These are phyloP conservation scores for Andrena dorsata DNA, from an alignment of 2,888 invertebrate species.

Conservation along the genomic window DNA sequence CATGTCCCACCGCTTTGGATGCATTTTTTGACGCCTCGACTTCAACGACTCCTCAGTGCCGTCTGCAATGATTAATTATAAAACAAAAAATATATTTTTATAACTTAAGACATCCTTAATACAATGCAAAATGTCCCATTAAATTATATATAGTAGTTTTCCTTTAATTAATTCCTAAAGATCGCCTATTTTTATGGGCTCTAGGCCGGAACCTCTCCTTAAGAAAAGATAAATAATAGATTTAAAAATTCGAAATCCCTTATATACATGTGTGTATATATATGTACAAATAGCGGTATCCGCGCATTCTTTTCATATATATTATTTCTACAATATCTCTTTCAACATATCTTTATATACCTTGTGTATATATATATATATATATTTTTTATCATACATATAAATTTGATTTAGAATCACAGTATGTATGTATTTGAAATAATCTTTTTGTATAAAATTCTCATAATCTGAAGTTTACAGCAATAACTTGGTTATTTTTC, in stretches of 20 bases:
- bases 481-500: neutral
- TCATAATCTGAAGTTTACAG: neutral
- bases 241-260: neutral
- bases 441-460: slow-evolving; percentile 12
- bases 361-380: neutral
- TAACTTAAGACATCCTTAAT: too few species aligned
- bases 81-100: too few species aligned
- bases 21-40: too few species aligned
- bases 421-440: neutral
- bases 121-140: too few species aligned
- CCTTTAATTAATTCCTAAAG: too few species aligned
- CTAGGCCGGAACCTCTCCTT: too few species aligned
- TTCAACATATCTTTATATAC: neutral
- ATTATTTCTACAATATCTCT: slow-evolving; percentile 6
- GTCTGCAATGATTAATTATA: too few species aligned
- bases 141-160: too few species aligned
- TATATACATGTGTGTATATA: slow-evolving; percentile 6
- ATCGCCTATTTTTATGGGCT: too few species aligned
- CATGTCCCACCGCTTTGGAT: too few species aligned
- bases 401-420: slow-evolving; percentile 16
- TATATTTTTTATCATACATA: neutral
- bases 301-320: neutral
- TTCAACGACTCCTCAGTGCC: too few species aligned
- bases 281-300: neutral
- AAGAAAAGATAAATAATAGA: slow-evolving; percentile 7